Percentiles rank a stretch among this genome's conserved stretches.
These are phyloP conservation scores for Psittacula echo DNA, from an alignment of 2,797 vertebrate species.

Conservation along the genomic window DNA sequence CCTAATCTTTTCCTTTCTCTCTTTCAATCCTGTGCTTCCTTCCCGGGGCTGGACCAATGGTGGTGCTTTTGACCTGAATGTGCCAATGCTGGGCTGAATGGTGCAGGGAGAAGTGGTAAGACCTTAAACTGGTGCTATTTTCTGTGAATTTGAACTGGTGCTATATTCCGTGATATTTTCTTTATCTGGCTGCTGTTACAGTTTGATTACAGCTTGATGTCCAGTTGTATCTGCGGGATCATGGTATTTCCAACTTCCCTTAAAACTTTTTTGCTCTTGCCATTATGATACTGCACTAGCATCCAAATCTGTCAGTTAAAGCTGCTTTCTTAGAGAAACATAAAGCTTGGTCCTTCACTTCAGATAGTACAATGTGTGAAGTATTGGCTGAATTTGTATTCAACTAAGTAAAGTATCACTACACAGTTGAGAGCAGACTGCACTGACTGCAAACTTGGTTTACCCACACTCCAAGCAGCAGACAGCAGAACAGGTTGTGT, in stretches of 20 bases:
- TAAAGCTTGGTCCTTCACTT: neutral
- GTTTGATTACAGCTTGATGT: neutral
- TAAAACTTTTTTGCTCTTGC: neutral
- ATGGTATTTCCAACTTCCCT: neutral
- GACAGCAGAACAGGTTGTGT: neutral
- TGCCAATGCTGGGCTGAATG: conserved; percentile 49
- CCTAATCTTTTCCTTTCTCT: conserved; percentile 37
- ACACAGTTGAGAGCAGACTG: neutral
- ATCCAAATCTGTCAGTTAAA: neutral
- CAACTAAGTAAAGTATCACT: neutral
- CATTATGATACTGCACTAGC: neutral
- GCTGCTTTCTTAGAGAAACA: neutral
- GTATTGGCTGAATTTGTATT: neutral
- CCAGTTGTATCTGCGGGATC: neutral
- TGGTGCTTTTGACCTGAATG: conserved; percentile 59
- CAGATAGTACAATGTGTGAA: neutral
- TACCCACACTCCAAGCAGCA: neutral
- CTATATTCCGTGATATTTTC: neutral
- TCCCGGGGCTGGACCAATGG: conserved; percentile 48
- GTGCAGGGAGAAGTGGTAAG: conserved; percentile 90
- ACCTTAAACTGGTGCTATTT: conserved; percentile 6
- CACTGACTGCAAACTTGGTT: neutral
- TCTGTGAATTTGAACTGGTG: neutral
- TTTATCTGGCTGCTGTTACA: neutral
- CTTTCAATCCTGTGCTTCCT: conserved; percentile 32